phyloP scores from a whole-genome alignment of 2,797 vertebrate genomes.

The Aldrovandia affinis region DNA sequence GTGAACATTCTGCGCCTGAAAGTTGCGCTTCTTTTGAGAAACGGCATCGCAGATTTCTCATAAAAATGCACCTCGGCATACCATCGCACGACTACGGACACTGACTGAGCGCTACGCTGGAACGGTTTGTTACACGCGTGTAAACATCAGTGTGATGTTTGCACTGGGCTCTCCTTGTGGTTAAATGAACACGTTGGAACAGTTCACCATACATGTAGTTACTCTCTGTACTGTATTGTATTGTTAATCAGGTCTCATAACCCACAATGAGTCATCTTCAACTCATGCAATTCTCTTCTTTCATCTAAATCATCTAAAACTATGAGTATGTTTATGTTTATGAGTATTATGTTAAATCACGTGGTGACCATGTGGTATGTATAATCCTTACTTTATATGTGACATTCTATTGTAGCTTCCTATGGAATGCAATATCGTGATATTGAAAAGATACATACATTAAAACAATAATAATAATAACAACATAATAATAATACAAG shows the following conservation, averaged over 20 bases:
- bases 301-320: too few species aligned
- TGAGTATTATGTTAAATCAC: too few species aligned
- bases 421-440: too few species aligned
- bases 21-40: background rate
- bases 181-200: background rate
- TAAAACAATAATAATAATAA: too few species aligned
- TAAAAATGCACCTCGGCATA: background rate
- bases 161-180: too few species aligned
- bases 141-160: background rate
- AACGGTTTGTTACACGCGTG: background rate
- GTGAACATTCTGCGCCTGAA: background rate
- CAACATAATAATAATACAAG: too few species aligned
- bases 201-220: background rate
- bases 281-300: background rate
- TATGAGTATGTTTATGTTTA: too few species aligned
- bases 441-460: too few species aligned
- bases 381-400: too few species aligned
- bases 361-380: too few species aligned
- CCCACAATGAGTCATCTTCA: too few species aligned
- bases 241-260: background rate
- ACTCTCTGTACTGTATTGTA: background rate
- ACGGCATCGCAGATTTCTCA: background rate
- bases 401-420: too few species aligned
- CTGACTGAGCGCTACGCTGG: background rate
- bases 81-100: background rate